Percentiles rank a stretch among this genome's conserved stretches.
Evolutionary conservation across 2,888 invertebrate genomes (phyloP).

Genomic region (Drosophila mayaguana): DNA sequence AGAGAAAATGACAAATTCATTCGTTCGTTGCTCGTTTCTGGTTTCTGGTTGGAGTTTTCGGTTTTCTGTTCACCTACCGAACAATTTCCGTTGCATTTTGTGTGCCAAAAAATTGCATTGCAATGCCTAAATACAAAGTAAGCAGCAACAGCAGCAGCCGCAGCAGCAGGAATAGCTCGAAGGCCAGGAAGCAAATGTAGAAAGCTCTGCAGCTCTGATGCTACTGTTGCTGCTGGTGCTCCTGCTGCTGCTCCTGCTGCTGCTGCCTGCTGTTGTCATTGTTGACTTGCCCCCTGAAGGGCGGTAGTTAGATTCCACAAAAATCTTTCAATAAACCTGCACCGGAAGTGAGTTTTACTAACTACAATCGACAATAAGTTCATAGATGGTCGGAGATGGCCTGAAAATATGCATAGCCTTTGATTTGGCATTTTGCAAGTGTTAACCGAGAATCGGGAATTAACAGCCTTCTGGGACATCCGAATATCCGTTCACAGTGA

Average conservation of each 20-base stretch:
- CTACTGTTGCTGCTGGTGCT: constrained; percentile 33
- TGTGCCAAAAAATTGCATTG: constrained; percentile 40
- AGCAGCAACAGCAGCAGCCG: constrained; percentile 61
- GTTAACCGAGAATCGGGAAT: constrained; percentile 8
- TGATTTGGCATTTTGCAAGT: constrained; percentile 22
- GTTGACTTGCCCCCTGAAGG: constrained; percentile 26
- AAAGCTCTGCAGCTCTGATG: constrained; percentile 59
- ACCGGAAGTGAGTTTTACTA: constrained; percentile 24
- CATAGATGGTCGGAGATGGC: constrained; percentile 3
- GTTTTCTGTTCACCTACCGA: constrained; percentile 44
- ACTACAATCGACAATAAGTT: constrained; percentile 25
- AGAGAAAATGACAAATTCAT: constrained; percentile 63
- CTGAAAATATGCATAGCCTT: constrained; percentile 15
- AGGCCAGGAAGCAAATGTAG: constrained; percentile 23
- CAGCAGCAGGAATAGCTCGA: constrained; percentile 66
- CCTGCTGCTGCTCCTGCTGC: not conserved
- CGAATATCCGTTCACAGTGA: not conserved
- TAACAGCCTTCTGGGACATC: not conserved
- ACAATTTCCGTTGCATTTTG: constrained; percentile 75
- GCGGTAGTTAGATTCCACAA: constrained; percentile 19
- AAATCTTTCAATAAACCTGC: constrained; percentile 17
- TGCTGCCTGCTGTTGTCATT: not conserved
- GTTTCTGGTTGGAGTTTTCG: constrained; percentile 43
- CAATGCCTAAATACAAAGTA: constrained; percentile 77
- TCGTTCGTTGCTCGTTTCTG: constrained; percentile 48